Base-by-base conservation (phyloP, 2,113 vertebrate genomes). In the Hemiscyllium ocellatum region DNA sequence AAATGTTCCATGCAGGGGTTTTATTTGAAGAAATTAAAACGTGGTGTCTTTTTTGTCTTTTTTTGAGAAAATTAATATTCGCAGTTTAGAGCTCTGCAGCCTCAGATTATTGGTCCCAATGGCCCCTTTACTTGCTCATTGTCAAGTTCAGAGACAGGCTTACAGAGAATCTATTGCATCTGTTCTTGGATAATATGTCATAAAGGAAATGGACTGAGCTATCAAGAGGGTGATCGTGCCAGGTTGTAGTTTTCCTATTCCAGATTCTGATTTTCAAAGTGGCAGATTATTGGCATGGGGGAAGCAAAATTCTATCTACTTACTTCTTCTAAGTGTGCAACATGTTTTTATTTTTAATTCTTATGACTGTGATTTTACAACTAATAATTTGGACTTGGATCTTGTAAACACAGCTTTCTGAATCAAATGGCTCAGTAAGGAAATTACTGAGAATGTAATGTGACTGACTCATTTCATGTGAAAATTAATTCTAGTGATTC, bases 401-500 rank as follows among this genome's bases (percentile, higher is more conserved):
- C 29, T 93, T 4, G 56, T 56, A 91, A 91, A 91, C 5, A 17
- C 12, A 95, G 7, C 37, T 47, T 52, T 95, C 94, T 76, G 69
- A 95, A 22, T 10, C 42, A 76, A 95, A 52, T 76, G 37, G 50
- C 26, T 95, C 94, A 95, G 68, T 72, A 52, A 72, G 68, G 47
- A 52, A 72, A 95, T 95, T 29, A 95, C 94, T 95, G 66, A 93
- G 61, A 93, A 66, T 66, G 33, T 61, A 93, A 66, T 37, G 33
- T 29, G 69, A 95, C 42, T 47, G 42, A 72, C 42, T 95, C 47
- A 95, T 24, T 29, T 95, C 94, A 72, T 47, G 94, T 95, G 24
- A 76, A 95, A 93, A 72, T 95, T 95, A 76, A 95, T 95, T 95
- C 47, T 33, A 95, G 72, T 95, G 94, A 95, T 95, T 22, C 94